Base-by-base conservation (phyloP, 2,113 vertebrate genomes). In the Condylura cristata region DNA sequence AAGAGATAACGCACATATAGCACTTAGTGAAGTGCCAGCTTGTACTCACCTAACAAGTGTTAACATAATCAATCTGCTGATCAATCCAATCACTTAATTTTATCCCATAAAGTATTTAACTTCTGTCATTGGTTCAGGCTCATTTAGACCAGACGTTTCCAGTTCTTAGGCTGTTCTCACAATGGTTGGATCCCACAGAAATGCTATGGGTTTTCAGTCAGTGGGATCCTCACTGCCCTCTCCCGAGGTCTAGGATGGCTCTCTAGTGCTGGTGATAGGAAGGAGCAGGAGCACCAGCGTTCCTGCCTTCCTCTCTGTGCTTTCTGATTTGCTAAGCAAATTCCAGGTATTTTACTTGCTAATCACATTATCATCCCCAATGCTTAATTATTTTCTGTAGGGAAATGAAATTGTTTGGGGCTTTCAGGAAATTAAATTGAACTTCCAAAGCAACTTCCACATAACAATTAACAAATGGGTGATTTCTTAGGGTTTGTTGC, bases 391-490 rank as follows among this genome's bases (percentile, higher is more conserved):
- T 96, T 97, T 96, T 97, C 94, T 86, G 44, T 96, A 89, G 93
- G 93, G 86, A 97, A 92, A 89, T 89, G 83, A 93, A 96, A 28
- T 96, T 89, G 86, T 97, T 96, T 91, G 86, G 85, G 75, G 74
- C 63, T 93, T 97, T 94, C 86, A 96, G 93, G 91, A 97, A 96
- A 96, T 97, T 96, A 97, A 96, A 95, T 93, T 96, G 96, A 97
- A 96, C 71, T 92, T 95, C 86, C 95, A 90, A 97, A 97, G 86
- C 48, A 61, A 95, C 89, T 94, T 96, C 60, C n/a, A 85, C 80
- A 74, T 89, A 96, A 93, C 86, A 96, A 95, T 96, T 96, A 97
- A 94, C 89, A 97, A 95, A 95, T 94, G 61, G 86, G 22, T 86
- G 89, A 94, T 95, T 96, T 79, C 83, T 97, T 4, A 32, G 89